Evolutionary conservation across 2,797 vertebrate species (phyloP).

Genomic region (Amblyraja radiata): DNA sequence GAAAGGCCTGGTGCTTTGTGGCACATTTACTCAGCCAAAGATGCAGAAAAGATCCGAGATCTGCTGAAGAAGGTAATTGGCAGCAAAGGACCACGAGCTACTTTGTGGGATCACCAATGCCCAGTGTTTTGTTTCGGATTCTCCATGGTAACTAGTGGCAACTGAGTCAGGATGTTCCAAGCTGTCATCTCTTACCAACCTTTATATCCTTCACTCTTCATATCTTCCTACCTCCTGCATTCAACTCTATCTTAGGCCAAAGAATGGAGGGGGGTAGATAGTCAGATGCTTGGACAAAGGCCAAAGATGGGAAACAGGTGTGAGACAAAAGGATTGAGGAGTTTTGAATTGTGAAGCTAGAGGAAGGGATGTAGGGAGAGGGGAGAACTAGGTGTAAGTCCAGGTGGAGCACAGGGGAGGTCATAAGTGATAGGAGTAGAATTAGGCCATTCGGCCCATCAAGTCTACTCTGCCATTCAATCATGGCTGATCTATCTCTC

Average conservation of each 20-base stretch:
- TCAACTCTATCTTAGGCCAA: background rate
- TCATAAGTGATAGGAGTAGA: too few species aligned
- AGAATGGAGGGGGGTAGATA: too few species aligned
- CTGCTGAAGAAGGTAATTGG: conserved; percentile 63
- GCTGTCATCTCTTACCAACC: background rate
- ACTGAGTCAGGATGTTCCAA: background rate
- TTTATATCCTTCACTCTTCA: background rate
- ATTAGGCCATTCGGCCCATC: too few species aligned
- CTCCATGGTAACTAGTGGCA: background rate
- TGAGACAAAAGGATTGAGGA: too few species aligned
- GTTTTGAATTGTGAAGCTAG: too few species aligned
- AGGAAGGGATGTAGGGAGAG: too few species aligned
- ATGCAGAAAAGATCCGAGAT: conserved; percentile 65
- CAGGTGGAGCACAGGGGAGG: too few species aligned
- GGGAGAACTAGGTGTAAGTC: too few species aligned
- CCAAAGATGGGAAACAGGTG: too few species aligned
- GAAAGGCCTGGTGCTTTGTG: conserved; percentile 67
- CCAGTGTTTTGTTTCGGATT: background rate
- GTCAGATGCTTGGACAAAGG: too few species aligned
- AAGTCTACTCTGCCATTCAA: too few species aligned
- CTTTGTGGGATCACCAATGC: background rate
- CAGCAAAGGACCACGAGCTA: background rate
- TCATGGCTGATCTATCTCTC: too few species aligned
- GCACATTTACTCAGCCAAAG: conserved; percentile 69
- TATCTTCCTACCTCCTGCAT: background rate